Evolutionary conservation across 2,113 vertebrate genomes (phyloP), one percentile per base, ranked within the genome.

Genomic region (Pseudopodoces humilis): DNA sequence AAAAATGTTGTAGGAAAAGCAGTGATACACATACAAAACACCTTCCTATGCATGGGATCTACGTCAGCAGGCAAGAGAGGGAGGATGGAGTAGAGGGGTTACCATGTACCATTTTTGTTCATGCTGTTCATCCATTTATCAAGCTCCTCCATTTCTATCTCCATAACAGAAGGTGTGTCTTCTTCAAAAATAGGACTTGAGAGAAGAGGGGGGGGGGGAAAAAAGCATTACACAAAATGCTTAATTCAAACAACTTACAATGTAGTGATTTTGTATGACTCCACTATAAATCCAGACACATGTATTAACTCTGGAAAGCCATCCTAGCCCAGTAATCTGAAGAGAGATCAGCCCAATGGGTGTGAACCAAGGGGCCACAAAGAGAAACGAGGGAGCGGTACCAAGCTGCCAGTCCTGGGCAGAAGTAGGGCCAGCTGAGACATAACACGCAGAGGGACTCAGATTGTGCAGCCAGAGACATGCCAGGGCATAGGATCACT

Each of bases 161-260:
- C 99, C 98, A 99, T 98, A 31, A 99, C 99, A 62, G 99, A 99
- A 25, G 99, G 99, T 0, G 99, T 99, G 53, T 99, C 99, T 78
- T 99, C 99, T 95, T 99, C 99, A 98, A 99, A 99, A 98, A 99
- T 99, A 77, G 99, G 99, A 97, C 99, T 99, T 89, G 58, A 92
- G 70, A 71, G 49, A 63, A 81, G 78, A 72, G 67, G 28, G 49
- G 27, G 7, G 19, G 50, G 53, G 8, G 37, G 37, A 39, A 28
- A 46, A 17, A 52, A 10, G 10, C 41, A 58, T 94, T 96, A 90
- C 37, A 86, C n/a, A 59, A 69, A 59, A 62, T 15, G 19, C 58
- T 82, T 50, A 41, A 86, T 90, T 94, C 55, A 64, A 67, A 44
- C 58, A 44, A 33, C 1, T 62, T 71, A 16, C n/a, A 77, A 46